phyloP scores from a whole-genome alignment of 2,113 vertebrate species.

The Tiliqua scincoides region DNA sequence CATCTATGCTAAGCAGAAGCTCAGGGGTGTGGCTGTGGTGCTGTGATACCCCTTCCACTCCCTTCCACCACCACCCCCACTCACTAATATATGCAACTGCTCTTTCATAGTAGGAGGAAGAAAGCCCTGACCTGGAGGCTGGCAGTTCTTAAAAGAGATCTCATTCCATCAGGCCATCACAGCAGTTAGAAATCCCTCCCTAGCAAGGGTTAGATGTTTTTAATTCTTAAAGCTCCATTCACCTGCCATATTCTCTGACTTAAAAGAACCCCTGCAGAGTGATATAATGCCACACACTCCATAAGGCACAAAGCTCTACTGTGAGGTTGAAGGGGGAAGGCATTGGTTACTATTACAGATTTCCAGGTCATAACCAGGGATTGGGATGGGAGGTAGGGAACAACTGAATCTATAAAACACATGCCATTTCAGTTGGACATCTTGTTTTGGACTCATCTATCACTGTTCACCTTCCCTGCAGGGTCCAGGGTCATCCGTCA shows the following conservation, averaged over 20 bases:
- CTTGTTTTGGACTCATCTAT: slow-evolving; percentile 46
- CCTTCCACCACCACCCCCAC: too few relatives aligned
- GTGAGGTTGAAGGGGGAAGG: not conserved
- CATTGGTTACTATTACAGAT: fast-evolving
- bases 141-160: not conserved
- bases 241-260: fast-evolving
- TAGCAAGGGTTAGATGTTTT: not conserved
- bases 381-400: not conserved
- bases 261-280: not conserved
- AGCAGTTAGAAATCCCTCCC: not conserved
- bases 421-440: slow-evolving; percentile 36
- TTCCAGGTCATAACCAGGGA: not conserved
- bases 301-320: not conserved
- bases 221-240: fast-evolving
- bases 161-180: not conserved
- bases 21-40: too few relatives aligned
- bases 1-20: too few relatives aligned
- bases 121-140: not conserved
- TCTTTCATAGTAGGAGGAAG: not conserved
- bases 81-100: not conserved
- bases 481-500: not conserved
- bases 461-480: slow-evolving; percentile 42
- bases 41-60: too few relatives aligned
- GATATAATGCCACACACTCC: not conserved
- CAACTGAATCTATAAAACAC: slow-evolving; percentile 16